phyloP scores from a whole-genome alignment of 2,797 vertebrate genomes.

The Halcyon chelicuti region DNA sequence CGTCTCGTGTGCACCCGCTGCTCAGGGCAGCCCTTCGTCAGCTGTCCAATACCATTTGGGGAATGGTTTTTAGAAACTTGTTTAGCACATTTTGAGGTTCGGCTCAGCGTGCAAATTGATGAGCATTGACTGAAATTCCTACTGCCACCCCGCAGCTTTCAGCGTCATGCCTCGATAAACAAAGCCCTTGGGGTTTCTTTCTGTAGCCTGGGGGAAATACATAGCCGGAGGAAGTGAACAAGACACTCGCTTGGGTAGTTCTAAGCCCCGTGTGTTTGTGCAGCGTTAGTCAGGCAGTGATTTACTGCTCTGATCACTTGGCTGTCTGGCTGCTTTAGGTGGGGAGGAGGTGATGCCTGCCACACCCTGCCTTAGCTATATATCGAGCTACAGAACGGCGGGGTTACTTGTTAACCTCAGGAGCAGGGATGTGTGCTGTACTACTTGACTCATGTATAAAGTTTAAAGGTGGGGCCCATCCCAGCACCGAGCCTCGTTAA shows the following conservation, averaged over 20 bases:
- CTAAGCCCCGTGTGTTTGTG: slow-evolving; percentile 64
- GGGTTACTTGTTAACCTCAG: slow-evolving; percentile 67
- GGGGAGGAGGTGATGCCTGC: slow-evolving; percentile 77
- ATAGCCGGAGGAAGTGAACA: slow-evolving; percentile 60
- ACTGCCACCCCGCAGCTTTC: not conserved
- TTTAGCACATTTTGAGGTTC: not conserved
- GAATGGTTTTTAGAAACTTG: not conserved
- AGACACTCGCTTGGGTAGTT: slow-evolving; percentile 38
- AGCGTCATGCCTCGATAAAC: not conserved
- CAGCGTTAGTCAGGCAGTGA: slow-evolving; percentile 86
- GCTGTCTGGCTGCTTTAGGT: slow-evolving; percentile 70
- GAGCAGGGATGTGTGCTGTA: slow-evolving; percentile 50
- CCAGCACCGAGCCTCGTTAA: slow-evolving; percentile 59
- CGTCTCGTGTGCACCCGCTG: not conserved
- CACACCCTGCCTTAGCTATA: slow-evolving; percentile 73
- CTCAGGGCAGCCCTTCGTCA: not conserved
- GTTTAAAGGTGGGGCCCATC: slow-evolving; percentile 82
- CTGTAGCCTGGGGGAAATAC: slow-evolving; percentile 20
- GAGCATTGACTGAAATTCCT: not conserved
- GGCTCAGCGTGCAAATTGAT: not conserved
- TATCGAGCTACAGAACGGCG: slow-evolving; percentile 59
- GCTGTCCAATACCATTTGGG: not conserved
- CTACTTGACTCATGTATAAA: slow-evolving; percentile 84
- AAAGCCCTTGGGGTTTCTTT: fast-evolving
- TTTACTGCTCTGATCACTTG: slow-evolving; percentile 73